Evolutionary conservation across 2,113 vertebrate species (phyloP), one percentile per base, ranked within the genome.

Genomic region (Amphiprion percula): DNA sequence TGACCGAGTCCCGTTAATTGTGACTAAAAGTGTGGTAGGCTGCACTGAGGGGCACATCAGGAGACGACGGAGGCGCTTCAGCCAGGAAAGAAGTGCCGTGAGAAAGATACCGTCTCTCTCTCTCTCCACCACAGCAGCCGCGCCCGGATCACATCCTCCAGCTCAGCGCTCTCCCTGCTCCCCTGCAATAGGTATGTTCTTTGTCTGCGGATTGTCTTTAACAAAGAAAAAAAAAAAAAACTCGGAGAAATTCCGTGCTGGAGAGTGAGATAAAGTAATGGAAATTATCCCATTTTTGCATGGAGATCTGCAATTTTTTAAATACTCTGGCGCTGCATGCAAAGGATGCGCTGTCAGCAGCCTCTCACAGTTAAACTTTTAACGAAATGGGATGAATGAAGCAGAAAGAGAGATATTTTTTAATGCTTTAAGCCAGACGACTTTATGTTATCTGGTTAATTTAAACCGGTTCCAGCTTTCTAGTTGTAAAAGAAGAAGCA

Each of bases 11-110:
- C 91, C 88, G 71, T 78, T 64, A 49, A 84, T 72, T 91, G 89
- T 91, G 87, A 86, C 84, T 92, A 91, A 91, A 92, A 95, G 94
- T 94, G 91, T 82, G 94, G 86, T 86, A 90, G 90, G 94, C 94
- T 94, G 94, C 83, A 88, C 94, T 93, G 91, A 95, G 90, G 93
- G 94, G 84, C 94, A 87, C 90, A 87, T 75, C 92, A 94, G 93
- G 90, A 93, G 94, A 91, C 91, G 87, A 93, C 96, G 91, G 93
- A 94, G 94, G 96, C 95, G 95, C 87, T 94, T 94, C 89, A 95
- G 84, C 85, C 84, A 78, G 92, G 92, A 92, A 95, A 92, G 94
- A 94, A 95, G 94, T 94, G 95, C 92, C 67, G 93, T 92, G 91
- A 95, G 94, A 91, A 95, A 94, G 84, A 95, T 89, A 88, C 75